Percentiles rank a stretch among this genome's conserved stretches.
Conservation (phyloP, 2,113 vertebrate species). For the Leucosticte australis region DNA sequence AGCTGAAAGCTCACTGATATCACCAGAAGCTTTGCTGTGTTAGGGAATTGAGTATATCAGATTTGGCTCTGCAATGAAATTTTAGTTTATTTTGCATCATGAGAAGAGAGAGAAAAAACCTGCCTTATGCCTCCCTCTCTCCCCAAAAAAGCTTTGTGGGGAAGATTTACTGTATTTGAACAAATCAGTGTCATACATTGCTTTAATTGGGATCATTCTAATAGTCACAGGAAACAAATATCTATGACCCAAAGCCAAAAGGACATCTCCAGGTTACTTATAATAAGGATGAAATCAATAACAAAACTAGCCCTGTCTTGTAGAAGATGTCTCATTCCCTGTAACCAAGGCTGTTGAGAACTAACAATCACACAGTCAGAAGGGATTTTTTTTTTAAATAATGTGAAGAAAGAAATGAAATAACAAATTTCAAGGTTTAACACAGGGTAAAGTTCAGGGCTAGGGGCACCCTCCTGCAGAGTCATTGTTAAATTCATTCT, state of each 20-base stretch:
- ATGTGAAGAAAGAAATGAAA: background rate
- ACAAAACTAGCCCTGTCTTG: background rate
- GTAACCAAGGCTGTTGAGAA: background rate
- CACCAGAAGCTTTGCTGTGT: background rate
- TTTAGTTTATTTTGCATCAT: background rate
- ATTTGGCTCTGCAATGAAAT: background rate
- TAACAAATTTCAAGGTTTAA: background rate
- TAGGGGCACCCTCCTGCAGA: background rate
- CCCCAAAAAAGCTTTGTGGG: background rate
- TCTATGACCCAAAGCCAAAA: background rate
- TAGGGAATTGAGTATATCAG: background rate
- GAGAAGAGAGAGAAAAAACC: background rate
- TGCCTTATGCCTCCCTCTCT: background rate
- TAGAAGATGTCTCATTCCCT: background rate
- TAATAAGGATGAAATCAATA: background rate
- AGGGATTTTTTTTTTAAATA: background rate
- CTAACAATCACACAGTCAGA: background rate
- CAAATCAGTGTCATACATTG: background rate
- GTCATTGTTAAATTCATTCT: background rate
- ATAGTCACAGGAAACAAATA: background rate
- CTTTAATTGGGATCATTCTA: background rate
- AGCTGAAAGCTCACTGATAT: background rate
- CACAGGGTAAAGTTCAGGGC: background rate
- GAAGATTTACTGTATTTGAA: background rate
- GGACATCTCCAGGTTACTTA: background rate